These are phyloP conservation scores for Rhinichthys osculus DNA, from an alignment of 2,797 vertebrate species.

Conservation along the genomic window DNA sequence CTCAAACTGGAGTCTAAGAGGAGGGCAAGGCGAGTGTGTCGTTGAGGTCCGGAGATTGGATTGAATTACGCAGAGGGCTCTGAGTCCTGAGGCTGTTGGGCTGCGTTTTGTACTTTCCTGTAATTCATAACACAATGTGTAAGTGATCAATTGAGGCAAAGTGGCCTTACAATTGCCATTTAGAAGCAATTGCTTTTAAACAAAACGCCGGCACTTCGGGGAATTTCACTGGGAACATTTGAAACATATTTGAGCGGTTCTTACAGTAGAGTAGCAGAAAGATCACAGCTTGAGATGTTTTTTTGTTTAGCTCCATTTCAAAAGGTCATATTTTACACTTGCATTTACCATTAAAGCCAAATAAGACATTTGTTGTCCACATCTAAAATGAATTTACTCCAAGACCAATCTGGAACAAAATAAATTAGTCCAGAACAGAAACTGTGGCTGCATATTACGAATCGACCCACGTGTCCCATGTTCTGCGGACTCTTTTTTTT, in stretches of 20 bases:
- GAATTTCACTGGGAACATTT: slow-evolving; percentile 63
- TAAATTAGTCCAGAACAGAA: neutral
- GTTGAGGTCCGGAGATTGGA: slow-evolving; percentile 15
- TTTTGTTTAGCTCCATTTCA: slow-evolving; percentile 3
- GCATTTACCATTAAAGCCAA: neutral
- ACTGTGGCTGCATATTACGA: slow-evolving; percentile 20
- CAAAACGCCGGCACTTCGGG: slow-evolving; percentile 39
- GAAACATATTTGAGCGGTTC: slow-evolving; percentile 59
- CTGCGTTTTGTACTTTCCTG: slow-evolving; percentile 37
- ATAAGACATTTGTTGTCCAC: neutral
- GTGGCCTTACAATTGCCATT: slow-evolving; percentile 66
- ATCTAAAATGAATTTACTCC: neutral
- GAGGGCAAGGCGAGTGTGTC: neutral
- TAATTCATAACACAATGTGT: slow-evolving; percentile 61
- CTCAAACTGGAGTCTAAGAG: slow-evolving; percentile 48
- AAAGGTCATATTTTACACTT: slow-evolving; percentile 27
- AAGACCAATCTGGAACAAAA: slow-evolving; percentile 17
- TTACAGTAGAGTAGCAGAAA: slow-evolving; percentile 7
- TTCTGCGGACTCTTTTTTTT: slow-evolving; percentile 15
- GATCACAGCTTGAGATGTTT: slow-evolving; percentile 35
- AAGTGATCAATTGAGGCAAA: slow-evolving; percentile 69
- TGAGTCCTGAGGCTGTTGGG: slow-evolving; percentile 22
- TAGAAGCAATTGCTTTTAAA: slow-evolving; percentile 65
- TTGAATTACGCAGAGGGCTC: slow-evolving; percentile 16
- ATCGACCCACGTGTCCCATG: slow-evolving; percentile 31